Percentiles rank a stretch among this genome's conserved stretches.
phyloP scores from a whole-genome alignment of 2,113 vertebrate species.

The Corythaixoides concolor region DNA sequence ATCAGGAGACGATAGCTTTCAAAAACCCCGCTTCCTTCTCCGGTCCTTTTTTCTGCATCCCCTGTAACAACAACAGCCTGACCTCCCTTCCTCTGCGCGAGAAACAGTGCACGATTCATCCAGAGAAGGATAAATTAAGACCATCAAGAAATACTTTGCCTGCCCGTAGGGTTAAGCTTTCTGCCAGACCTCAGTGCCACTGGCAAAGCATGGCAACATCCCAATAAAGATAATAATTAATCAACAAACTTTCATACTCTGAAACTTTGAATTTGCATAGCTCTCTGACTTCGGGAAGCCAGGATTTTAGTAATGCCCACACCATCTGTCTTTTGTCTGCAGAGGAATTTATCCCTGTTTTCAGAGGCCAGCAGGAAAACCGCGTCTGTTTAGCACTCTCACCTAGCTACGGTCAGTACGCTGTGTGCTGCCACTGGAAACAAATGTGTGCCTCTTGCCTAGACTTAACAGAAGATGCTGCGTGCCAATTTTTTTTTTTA shows the following conservation, averaged over 20 bases:
- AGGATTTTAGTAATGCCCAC: not conserved
- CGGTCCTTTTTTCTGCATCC: not conserved
- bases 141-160: not conserved
- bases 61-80: not conserved
- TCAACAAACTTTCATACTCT: not conserved
- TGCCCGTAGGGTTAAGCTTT: not conserved
- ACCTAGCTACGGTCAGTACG: constrained; percentile 56
- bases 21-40: not conserved
- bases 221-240: constrained; percentile 25
- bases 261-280: not conserved
- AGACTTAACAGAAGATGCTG: not conserved
- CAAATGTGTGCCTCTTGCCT: constrained; percentile 35
- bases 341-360: constrained; percentile 33
- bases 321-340: constrained; percentile 54
- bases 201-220: not conserved
- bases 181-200: not conserved
- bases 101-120: not conserved
- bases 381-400: constrained; percentile 54
- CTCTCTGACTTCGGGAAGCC: not conserved
- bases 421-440: constrained; percentile 61
- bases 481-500: not conserved
- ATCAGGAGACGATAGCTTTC: not conserved
- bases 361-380: not conserved
- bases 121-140: not conserved
- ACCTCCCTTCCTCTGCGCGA: not conserved